Evolutionary conservation across 1,140 invertebrate species (phyloP), one percentile per base, ranked within the genome.

Genomic region (Saccostrea echinata): DNA sequence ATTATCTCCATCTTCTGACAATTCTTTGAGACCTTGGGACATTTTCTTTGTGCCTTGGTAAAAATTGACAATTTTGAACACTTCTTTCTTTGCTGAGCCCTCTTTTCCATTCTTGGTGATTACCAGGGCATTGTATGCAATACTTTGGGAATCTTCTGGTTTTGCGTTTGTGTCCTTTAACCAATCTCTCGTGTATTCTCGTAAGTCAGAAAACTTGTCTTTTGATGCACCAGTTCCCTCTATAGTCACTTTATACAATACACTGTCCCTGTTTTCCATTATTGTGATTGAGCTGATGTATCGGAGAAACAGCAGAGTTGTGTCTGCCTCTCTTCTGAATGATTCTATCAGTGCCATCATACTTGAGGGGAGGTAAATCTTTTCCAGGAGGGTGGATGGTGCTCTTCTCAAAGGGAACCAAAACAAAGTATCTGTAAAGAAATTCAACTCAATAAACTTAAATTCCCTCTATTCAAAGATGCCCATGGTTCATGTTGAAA

Each of bases 381-480:
- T 90, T 8, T 68, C 57, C 2, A 89, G 89, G 12, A 92, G 64
- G 12, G 84, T 82, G 16, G 86, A 90, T 68, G 71, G n/a, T 33
- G 6, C 33, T 21, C 57, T 53, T 52, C 92, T 55, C 82, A 93
- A 68, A 13, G 92, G 91, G 64, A 93, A 91, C 89, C 93, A 90
- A 61, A 93, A 92, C 61, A 93, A 24, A 18, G 92, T 91, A 3
- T 91, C 92, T 27, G 64, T 27, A 24, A 71, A 51, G 4, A 43
- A 82, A 82, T 21, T n/a, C 71, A 4, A 18, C 13, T 3, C 13
- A 12, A 18, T 57, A 3, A 3, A 16, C 3, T 43, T 43, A 43
- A 43, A 43, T 43, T 18, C 13, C 13, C 55, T 43, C 43, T 3
- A 57, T 3, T 13, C 3, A n/a, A n/a, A n/a, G n/a, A 43, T 43